A percentile compares a stretch with the other conserved stretches of the same genome.
phyloP scores from a whole-genome alignment of 2,888 invertebrate species.

The Oscheius myriophilus region DNA sequence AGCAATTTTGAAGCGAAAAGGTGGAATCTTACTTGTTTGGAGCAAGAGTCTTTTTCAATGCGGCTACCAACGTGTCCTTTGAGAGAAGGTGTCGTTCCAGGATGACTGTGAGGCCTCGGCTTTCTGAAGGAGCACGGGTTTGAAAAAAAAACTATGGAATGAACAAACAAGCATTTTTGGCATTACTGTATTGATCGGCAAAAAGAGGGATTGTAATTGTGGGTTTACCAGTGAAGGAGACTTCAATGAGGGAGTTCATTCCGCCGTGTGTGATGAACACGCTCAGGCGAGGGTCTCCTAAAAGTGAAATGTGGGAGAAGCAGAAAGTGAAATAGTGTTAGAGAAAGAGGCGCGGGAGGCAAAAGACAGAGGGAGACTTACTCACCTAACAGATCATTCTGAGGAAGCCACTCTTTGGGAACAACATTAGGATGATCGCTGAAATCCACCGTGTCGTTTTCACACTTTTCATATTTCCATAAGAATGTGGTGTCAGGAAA shows the following conservation, averaged over 20 bases:
- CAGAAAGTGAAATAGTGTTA: too few relatives aligned
- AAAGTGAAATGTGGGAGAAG: too few relatives aligned
- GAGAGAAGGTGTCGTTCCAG: not conserved
- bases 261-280: constrained; percentile 29
- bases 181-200: constrained; percentile 27
- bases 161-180: constrained; percentile 25
- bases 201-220: constrained; percentile 25
- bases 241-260: constrained; percentile 26
- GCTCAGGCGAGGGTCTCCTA: constrained; percentile 16
- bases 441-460: constrained; percentile 16
- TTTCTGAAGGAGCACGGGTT: constrained; percentile 1
- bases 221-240: constrained; percentile 19
- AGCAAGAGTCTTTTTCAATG: constrained; percentile 6
- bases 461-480: constrained; percentile 27
- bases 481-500: constrained; percentile 17
- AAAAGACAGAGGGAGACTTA: too few relatives aligned
- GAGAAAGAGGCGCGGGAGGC: too few relatives aligned
- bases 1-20: not conserved
- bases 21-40: not conserved
- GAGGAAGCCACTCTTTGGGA: constrained; percentile 12
- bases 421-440: constrained; percentile 12
- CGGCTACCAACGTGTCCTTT: not conserved
- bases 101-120: constrained; percentile 5
- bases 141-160: not conserved
- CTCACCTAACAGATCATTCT: constrained; percentile 25